These are phyloP conservation scores for Acrobasis consociella DNA, from an alignment of 2,888 invertebrate genomes.

Conservation along the genomic window DNA sequence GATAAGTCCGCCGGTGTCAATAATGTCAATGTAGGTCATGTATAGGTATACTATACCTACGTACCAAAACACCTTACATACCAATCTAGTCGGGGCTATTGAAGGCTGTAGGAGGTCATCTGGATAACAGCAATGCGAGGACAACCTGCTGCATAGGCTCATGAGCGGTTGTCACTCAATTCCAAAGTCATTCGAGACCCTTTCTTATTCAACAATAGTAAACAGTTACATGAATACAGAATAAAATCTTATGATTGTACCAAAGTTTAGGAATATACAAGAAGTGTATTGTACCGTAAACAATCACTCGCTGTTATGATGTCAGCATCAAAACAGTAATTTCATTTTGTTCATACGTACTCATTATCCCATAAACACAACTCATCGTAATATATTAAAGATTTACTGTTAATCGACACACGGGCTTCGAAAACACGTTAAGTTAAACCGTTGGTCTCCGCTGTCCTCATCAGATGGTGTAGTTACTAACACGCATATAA, in stretches of 20 bases:
- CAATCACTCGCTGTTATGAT: background rate
- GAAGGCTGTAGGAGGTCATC: constrained; percentile 38
- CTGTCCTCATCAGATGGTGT: too few relatives aligned
- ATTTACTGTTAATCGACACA: too few relatives aligned
- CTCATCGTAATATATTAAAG: too few relatives aligned
- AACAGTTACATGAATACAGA: background rate
- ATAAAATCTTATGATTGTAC: background rate
- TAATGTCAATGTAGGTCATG: too few relatives aligned
- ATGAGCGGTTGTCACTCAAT: constrained; percentile 12
- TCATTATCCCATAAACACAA: background rate
- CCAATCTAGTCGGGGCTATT: background rate
- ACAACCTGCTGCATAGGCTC: constrained; percentile 32
- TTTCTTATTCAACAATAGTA: constrained; percentile 1
- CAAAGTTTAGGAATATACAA: too few relatives aligned
- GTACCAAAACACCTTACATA: too few relatives aligned
- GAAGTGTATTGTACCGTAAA: too few relatives aligned
- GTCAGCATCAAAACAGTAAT: background rate
- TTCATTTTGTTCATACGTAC: background rate
- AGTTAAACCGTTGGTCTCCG: too few relatives aligned
- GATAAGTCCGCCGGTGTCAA: too few relatives aligned
- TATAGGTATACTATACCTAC: too few relatives aligned
- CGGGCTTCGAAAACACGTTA: too few relatives aligned
- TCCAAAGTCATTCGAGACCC: background rate
- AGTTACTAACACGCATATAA: too few relatives aligned
- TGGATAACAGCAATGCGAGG: constrained; percentile 38